These are phyloP conservation scores for Drosophila ohnishii DNA, from an alignment of 1,140 invertebrate genomes.

Conservation along the genomic window DNA sequence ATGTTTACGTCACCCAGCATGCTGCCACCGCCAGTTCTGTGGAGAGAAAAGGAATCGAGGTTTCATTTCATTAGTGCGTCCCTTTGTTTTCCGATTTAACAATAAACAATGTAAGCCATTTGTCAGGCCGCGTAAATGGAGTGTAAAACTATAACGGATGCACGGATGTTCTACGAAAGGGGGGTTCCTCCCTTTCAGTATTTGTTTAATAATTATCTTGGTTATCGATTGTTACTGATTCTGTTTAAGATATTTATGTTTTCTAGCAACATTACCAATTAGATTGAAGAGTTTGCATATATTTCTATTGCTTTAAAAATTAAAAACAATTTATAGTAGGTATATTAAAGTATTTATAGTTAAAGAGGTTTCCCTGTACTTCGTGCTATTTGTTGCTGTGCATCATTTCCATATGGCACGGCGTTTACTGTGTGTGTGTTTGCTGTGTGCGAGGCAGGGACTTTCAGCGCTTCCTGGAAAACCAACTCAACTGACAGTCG, in stretches of 20 bases:
- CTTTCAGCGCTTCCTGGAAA: constrained; percentile 60
- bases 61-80: constrained; percentile 21
- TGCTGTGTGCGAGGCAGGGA: constrained; percentile 8
- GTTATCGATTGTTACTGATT: neutral
- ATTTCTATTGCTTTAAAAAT: too few relatives aligned
- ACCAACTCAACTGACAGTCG: constrained; percentile 45
- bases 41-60: constrained; percentile 4
- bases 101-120: constrained; percentile 32
- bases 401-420: constrained; percentile 30
- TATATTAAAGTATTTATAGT: too few relatives aligned
- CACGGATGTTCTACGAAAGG: constrained; percentile 2
- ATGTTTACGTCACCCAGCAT: constrained; percentile 95
- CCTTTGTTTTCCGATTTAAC: constrained; percentile 21
- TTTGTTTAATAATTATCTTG: neutral
- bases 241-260: neutral
- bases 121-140: constrained; percentile 20
- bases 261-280: neutral
- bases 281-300: too few relatives aligned
- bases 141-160: constrained; percentile 16
- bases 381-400: constrained; percentile 35
- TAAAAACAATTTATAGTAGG: too few relatives aligned
- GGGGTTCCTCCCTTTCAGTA: neutral
- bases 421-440: neutral
- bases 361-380: neutral
- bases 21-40: constrained; percentile 88